phyloP scores from a whole-genome alignment of 37 sponge, comb jelly and placozoan species.

The Theonella swinhoei region DNA sequence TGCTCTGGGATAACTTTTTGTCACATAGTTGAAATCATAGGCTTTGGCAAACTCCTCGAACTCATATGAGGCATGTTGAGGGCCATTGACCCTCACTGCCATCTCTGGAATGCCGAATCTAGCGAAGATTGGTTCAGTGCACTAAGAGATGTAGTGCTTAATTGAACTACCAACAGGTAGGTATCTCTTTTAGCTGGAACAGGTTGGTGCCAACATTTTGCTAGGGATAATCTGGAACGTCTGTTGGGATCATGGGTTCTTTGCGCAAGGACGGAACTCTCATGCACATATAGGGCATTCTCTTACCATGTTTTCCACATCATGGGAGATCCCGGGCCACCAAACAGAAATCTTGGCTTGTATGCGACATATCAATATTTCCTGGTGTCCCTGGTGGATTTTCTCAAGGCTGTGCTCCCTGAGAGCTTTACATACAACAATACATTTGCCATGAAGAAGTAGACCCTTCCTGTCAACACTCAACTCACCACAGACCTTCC shows the following conservation, averaged over 20 bases:
- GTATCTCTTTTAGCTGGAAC: constrained; percentile 30
- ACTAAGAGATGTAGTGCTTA: constrained; percentile 7
- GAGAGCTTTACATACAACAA: constrained; percentile 23
- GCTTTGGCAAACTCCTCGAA: constrained; percentile 28
- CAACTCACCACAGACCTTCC: constrained; percentile 28
- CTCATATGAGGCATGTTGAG: no score
- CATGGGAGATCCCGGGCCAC: no score
- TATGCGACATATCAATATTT: constrained; percentile 4
- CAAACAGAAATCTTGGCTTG: constrained; percentile 35
- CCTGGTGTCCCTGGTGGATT: constrained; percentile 51
- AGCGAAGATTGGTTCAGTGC: constrained; percentile 26
- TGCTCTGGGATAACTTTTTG: no score
- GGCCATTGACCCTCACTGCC: no score
- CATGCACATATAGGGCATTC: no score
- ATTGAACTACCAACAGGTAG: no score
- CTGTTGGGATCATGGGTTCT: constrained; percentile 23
- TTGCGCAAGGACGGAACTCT: no score
- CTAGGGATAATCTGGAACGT: constrained; percentile 24
- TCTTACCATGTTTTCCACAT: no score
- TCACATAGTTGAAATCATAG: constrained; percentile 16
- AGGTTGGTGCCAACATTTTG: constrained; percentile 28
- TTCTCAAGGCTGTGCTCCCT: constrained; percentile 27
- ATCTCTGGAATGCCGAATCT: constrained; percentile 33
- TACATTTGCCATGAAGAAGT: constrained; percentile 18
- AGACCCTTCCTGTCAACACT: constrained; percentile 2